These are phyloP conservation scores for Congeria kusceri DNA, from an alignment of 2,888 invertebrate genomes.

Conservation along the genomic window DNA sequence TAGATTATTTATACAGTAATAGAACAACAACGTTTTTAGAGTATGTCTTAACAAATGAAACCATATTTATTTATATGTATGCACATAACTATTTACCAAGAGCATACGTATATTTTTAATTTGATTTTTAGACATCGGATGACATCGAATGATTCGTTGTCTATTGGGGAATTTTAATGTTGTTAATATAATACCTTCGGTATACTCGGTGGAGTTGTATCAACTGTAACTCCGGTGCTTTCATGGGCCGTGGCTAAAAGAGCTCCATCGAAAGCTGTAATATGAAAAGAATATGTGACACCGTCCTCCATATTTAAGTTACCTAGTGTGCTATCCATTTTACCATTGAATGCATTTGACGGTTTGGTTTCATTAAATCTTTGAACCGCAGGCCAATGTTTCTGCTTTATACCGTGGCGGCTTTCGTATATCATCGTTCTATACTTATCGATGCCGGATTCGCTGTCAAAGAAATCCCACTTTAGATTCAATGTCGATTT, in stretches of 20 bases:
- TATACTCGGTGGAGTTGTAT: slow-evolving; percentile 67
- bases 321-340: slow-evolving; percentile 27
- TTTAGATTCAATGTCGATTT: slow-evolving; percentile 45
- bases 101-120: too few relatives aligned
- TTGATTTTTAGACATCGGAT: too few relatives aligned
- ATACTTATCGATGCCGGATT: slow-evolving; percentile 70
- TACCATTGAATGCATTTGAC: not conserved
- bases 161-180: too few relatives aligned
- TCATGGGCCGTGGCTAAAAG: slow-evolving; percentile 66
- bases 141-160: not conserved
- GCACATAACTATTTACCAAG: too few relatives aligned
- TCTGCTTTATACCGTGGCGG: slow-evolving; percentile 60
- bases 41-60: too few relatives aligned
- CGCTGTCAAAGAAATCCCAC: slow-evolving; percentile 69
- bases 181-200: slow-evolving; percentile 64
- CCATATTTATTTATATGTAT: too few relatives aligned
- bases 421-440: slow-evolving; percentile 60
- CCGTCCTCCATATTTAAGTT: slow-evolving; percentile 59
- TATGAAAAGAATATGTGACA: slow-evolving; percentile 64
- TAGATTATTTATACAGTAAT: too few relatives aligned
- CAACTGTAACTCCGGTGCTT: slow-evolving; percentile 69
- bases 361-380: slow-evolving; percentile 42
- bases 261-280: slow-evolving; percentile 71
- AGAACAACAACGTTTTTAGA: too few relatives aligned
- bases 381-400: slow-evolving; percentile 59